Evolutionary conservation across 2,113 vertebrate species (phyloP).

Genomic region (Plectropomus leopardus): DNA sequence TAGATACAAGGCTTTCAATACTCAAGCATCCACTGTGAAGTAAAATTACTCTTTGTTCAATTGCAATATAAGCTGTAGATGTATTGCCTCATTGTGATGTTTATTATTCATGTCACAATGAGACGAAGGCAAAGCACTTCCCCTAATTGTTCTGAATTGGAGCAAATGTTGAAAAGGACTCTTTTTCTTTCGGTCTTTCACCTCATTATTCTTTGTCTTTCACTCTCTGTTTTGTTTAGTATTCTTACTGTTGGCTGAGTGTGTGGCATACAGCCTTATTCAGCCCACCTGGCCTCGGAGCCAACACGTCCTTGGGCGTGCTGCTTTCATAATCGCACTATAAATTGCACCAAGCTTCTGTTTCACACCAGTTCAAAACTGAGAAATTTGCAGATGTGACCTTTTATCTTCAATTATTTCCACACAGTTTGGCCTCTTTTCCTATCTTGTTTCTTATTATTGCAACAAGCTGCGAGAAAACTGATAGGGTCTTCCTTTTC

Average conservation of each 20-base stretch:
- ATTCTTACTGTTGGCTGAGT: neutral
- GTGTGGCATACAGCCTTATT: neutral
- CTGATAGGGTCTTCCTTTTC: constrained; percentile 39
- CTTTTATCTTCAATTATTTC: constrained; percentile 58
- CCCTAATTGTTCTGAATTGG: constrained; percentile 69
- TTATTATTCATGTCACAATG: constrained; percentile 76
- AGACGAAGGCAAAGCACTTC: constrained; percentile 70
- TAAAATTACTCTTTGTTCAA: constrained; percentile 8
- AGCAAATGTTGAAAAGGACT: constrained; percentile 62
- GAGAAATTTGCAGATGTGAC: constrained; percentile 52
- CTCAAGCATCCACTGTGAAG: constrained; percentile 31
- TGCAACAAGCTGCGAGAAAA: constrained; percentile 56
- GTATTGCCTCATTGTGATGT: constrained; percentile 65
- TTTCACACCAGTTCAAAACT: constrained; percentile 35
- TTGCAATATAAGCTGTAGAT: constrained; percentile 22
- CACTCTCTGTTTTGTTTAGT: neutral
- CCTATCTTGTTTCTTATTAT: constrained; percentile 51
- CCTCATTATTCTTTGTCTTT: constrained; percentile 39
- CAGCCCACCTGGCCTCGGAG: constrained; percentile 1
- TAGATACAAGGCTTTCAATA: constrained; percentile 25
- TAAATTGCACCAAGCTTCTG: constrained; percentile 45
- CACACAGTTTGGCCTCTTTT: constrained; percentile 33
- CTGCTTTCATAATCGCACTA: neutral
- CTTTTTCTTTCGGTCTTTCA: constrained; percentile 18
- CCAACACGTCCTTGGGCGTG: constrained; percentile 28